Evolutionary conservation across 2,113 vertebrate species (phyloP).

Genomic region (Rana temporaria): DNA sequence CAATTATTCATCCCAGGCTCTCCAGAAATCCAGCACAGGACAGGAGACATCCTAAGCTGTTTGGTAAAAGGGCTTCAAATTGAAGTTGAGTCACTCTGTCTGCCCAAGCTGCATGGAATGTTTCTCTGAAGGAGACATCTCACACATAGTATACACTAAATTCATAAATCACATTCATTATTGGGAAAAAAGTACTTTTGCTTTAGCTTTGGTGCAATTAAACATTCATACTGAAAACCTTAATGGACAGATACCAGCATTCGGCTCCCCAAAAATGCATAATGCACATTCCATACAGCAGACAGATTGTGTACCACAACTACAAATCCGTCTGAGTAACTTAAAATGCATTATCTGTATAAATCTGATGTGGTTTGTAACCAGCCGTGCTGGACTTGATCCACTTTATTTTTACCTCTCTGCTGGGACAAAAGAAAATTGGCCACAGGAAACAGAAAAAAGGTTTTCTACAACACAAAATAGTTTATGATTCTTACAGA

Average conservation of each 20-base stretch:
- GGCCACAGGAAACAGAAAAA: background rate
- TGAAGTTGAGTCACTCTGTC: slow-evolving; percentile 52
- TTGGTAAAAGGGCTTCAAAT: slow-evolving; percentile 48
- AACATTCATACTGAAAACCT: slow-evolving; percentile 55
- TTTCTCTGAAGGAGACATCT: slow-evolving; percentile 52
- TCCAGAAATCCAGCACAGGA: slow-evolving; percentile 5
- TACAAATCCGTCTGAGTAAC: slow-evolving; percentile 35
- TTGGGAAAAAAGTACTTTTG: slow-evolving; percentile 41
- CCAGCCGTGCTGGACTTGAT: slow-evolving; percentile 12
- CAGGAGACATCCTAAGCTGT: slow-evolving; percentile 26
- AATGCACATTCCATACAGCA: slow-evolving; percentile 52
- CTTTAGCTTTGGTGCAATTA: slow-evolving; percentile 49
- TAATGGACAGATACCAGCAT: slow-evolving; percentile 42
- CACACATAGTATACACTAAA: slow-evolving; percentile 53
- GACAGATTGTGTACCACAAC: slow-evolving; percentile 41
- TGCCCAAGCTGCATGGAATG: slow-evolving; percentile 51
- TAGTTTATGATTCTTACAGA: too few species aligned
- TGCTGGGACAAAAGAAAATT: slow-evolving; percentile 33
- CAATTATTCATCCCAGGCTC: slow-evolving; percentile 45
- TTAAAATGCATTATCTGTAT: slow-evolving; percentile 52
- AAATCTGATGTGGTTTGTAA: slow-evolving; percentile 53
- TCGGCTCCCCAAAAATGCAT: slow-evolving; percentile 38
- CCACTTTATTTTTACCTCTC: slow-evolving; percentile 42
- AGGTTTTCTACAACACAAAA: too few species aligned
- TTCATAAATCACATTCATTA: slow-evolving; percentile 54